Conservation (phyloP, 2,113 vertebrate genomes). For the Amphiprion ocellaris region DNA sequence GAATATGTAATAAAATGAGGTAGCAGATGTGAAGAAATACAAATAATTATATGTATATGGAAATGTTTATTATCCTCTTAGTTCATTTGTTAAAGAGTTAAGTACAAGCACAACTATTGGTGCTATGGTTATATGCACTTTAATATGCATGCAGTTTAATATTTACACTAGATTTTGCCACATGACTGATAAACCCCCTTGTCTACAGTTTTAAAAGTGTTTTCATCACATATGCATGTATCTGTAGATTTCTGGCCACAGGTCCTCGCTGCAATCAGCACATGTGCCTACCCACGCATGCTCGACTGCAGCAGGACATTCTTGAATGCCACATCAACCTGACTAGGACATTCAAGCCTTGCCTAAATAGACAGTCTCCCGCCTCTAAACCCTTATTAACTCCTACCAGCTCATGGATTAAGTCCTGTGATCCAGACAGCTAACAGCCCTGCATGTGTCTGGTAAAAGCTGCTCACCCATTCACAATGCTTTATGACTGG, state of each 20-base stretch:
- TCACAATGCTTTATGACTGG: slow-evolving; percentile 81
- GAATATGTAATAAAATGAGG: neutral
- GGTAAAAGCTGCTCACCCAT: slow-evolving; percentile 83
- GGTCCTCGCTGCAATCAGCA: neutral
- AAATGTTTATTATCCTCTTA: too few species aligned
- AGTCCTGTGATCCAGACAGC: slow-evolving; percentile 66
- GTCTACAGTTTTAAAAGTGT: neutral
- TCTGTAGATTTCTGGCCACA: neutral
- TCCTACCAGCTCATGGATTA: slow-evolving; percentile 69
- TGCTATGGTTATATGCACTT: too few species aligned
- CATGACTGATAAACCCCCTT: neutral
- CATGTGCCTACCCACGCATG: slow-evolving; percentile 25
- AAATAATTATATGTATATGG: too few species aligned
- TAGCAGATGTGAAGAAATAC: too few species aligned
- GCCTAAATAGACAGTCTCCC: slow-evolving; percentile 63
- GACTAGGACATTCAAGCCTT: slow-evolving; percentile 53
- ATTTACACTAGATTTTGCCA: too few species aligned
- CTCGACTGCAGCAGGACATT: slow-evolving; percentile 47
- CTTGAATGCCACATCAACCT: slow-evolving; percentile 51
- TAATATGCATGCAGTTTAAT: too few species aligned
- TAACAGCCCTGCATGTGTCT: slow-evolving; percentile 76
- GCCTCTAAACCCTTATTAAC: slow-evolving; percentile 78
- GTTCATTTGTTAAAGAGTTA: too few species aligned
- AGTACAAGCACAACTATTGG: too few species aligned
- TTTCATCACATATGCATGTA: neutral